These are phyloP conservation scores for Turritopsis rubra DNA, from an alignment of 30 jellyfish, hydroid and myxozoan species.

Conservation along the genomic window DNA sequence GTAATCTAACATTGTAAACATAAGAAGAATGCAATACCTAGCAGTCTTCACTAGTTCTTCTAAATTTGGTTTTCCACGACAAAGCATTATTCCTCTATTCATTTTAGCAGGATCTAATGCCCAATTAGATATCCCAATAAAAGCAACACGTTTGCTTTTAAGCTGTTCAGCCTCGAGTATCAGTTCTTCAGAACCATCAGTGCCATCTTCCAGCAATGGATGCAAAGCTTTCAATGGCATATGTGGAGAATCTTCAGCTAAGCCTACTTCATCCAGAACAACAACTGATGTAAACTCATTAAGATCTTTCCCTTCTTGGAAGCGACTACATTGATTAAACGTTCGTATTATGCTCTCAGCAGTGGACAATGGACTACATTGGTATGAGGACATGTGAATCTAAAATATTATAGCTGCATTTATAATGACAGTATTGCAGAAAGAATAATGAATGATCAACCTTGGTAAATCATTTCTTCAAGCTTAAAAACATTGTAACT, in stretches of 20 bases:
- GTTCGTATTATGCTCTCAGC: slow-evolving; percentile 55
- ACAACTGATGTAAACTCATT: slow-evolving; percentile 64
- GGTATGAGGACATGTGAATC: slow-evolving; percentile 73
- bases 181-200: slow-evolving; percentile 77
- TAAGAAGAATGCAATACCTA: slow-evolving; percentile 23
- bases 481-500: too few relatives aligned
- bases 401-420: neutral
- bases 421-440: too few relatives aligned
- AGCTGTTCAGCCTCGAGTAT: slow-evolving; percentile 43
- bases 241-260: slow-evolving; percentile 74
- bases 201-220: slow-evolving; percentile 81
- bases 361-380: slow-evolving; percentile 75
- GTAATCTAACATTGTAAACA: neutral
- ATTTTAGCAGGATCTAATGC: slow-evolving; percentile 72
- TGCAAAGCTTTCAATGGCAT: slow-evolving; percentile 82
- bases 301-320: slow-evolving; percentile 66
- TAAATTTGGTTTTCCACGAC: slow-evolving; percentile 53
- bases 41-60: slow-evolving; percentile 58
- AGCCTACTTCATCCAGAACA: slow-evolving; percentile 78
- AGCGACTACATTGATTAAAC: slow-evolving; percentile 61
- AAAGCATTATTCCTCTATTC: slow-evolving; percentile 66
- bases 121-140: slow-evolving; percentile 71
- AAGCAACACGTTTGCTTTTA: slow-evolving; percentile 54
- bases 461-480: neutral
- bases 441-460: neutral